Evolutionary conservation across 2,113 vertebrate species (phyloP).

Genomic region (Furnarius figulus): DNA sequence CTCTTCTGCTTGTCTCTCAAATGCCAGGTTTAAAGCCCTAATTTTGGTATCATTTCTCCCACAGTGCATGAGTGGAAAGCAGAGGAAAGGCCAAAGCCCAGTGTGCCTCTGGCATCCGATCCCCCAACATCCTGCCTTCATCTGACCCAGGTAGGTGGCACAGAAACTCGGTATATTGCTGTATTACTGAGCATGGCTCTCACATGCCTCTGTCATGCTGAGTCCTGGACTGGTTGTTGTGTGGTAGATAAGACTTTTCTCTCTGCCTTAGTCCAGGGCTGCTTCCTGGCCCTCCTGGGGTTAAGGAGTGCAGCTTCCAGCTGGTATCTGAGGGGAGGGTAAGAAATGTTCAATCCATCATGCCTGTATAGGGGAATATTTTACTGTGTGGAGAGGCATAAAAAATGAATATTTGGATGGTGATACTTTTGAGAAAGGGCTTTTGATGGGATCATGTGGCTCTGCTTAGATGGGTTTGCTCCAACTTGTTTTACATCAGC

Average conservation of each 20-base stretch:
- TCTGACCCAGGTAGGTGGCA: slow-evolving; percentile 73
- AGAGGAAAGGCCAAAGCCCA: slow-evolving; percentile 23
- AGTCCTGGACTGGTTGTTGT: not conserved
- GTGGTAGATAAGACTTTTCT: not conserved
- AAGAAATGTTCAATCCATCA: not conserved
- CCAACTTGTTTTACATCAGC: rapidly evolving
- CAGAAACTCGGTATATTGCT: not conserved
- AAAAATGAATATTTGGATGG: rapidly evolving
- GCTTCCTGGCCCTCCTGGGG: not conserved
- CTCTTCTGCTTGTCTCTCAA: not conserved
- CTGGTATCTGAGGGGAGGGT: not conserved
- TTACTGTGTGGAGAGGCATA: not conserved
- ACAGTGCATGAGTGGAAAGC: slow-evolving; percentile 69
- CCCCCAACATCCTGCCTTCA: slow-evolving; percentile 36
- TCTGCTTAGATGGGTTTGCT: not conserved
- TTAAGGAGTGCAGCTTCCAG: not conserved
- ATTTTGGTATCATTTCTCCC: not conserved
- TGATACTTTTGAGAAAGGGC: not conserved
- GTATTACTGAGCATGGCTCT: not conserved
- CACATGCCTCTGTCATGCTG: rapidly evolving
- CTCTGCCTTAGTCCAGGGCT: no score
- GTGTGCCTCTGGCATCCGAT: slow-evolving; percentile 19
- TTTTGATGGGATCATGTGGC: not conserved
- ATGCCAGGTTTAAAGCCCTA: not conserved
- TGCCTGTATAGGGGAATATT: not conserved